Percentiles rank a stretch among this genome's conserved stretches.
Conservation (phyloP, 2,888 invertebrate genomes). For the Epinotia ramella region DNA sequence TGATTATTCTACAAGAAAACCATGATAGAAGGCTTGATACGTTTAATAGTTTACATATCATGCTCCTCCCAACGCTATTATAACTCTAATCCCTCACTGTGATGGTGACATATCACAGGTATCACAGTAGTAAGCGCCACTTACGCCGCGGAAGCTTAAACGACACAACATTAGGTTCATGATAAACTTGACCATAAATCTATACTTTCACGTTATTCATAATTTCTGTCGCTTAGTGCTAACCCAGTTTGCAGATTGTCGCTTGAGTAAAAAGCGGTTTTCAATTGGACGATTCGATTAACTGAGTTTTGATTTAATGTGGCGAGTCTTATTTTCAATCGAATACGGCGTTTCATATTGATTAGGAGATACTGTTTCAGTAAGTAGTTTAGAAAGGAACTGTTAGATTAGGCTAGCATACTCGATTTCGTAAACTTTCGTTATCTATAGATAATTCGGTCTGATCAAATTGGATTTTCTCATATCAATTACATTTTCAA, state of each 20-base stretch:
- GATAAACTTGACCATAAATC: conserved; percentile 39
- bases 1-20: background rate
- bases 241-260: conserved; percentile 29
- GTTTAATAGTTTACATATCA: background rate
- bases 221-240: conserved; percentile 38
- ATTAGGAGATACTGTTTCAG: conserved; percentile 3
- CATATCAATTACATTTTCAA: background rate
- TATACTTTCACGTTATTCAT: conserved; percentile 43
- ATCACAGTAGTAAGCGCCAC: conserved; percentile 20
- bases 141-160: conserved; percentile 40
- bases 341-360: background rate
- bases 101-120: conserved; percentile 24
- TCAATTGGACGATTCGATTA: conserved; percentile 1
- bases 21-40: background rate
- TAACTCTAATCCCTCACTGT: background rate
- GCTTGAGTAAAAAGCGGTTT: conserved; percentile 18
- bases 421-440: background rate
- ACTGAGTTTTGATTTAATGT: conserved; percentile 3
- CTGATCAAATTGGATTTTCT: background rate
- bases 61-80: background rate
- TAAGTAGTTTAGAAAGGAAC: conserved; percentile 4
- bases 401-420: background rate
- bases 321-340: background rate
- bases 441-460: background rate
- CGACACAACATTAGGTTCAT: conserved; percentile 40